phyloP scores from a whole-genome alignment of 2,888 invertebrate genomes.

The Cephus runcator region DNA sequence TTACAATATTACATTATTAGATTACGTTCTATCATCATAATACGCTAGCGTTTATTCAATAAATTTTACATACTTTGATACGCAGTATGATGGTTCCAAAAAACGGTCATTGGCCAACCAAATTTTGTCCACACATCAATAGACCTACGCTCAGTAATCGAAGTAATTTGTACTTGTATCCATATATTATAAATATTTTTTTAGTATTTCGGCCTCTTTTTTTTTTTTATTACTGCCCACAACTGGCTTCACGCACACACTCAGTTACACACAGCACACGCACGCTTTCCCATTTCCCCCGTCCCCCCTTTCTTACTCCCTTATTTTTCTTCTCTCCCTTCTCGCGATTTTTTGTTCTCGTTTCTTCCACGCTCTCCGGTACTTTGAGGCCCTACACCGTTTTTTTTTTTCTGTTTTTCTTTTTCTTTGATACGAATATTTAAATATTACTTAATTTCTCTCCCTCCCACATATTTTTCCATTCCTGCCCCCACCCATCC shows the following conservation, averaged over 20 bases:
- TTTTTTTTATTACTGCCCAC: conserved; percentile 32
- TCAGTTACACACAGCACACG: conserved; percentile 27
- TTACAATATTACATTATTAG: conserved; percentile 66
- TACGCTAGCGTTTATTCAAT: conserved; percentile 66
- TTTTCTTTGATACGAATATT: conserved; percentile 64
- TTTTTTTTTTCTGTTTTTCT: conserved; percentile 36
- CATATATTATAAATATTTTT: conserved; percentile 65
- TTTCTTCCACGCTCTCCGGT: conserved; percentile 39
- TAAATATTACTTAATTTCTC: conserved; percentile 55
- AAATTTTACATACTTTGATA: conserved; percentile 66
- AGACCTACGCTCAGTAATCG: conserved; percentile 66
- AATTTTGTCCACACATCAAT: conserved; percentile 66
- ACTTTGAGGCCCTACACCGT: conserved; percentile 62
- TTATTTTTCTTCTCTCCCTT: conserved; percentile 25
- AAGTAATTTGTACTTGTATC: conserved; percentile 67
- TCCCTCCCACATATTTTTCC: background rate
- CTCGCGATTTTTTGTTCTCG: conserved; percentile 22
- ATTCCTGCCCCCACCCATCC: conserved; percentile 21
- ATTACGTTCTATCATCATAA: conserved; percentile 65
- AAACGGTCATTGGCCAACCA: conserved; percentile 66
- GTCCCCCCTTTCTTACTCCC: conserved; percentile 6
- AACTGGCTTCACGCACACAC: conserved; percentile 18
- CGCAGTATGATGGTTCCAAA: conserved; percentile 66
- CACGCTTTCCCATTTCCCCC: conserved; percentile 20
- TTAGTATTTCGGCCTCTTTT: conserved; percentile 59